Base-by-base conservation (phyloP, 2,797 vertebrate species). In the Tokudaia tokunoshimensis region DNA sequence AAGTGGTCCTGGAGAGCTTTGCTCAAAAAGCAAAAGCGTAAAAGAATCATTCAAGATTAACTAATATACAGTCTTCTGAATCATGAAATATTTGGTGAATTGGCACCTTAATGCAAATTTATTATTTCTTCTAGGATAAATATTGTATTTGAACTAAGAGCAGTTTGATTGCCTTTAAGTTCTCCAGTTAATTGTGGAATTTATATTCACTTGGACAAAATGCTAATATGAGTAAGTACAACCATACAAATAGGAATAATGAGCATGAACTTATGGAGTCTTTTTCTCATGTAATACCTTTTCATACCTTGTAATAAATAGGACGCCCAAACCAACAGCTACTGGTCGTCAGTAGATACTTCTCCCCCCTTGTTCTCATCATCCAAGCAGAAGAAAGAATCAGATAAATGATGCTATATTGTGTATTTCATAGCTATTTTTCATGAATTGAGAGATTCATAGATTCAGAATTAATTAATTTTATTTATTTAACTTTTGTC, bases 101-200 rank as follows among this genome's bases (percentile, higher is more conserved):
- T 65, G 57, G n/a, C 47, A 93, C 81, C 37, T 93, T 72, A 80
- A 89, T 44, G 20, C 79, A 92, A 89, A 94, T 83, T 47, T 90
- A 47, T 93, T 89, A 86, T 79, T 24, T 37, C 31, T 3, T 70
- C 76, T 65, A 63, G 63, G 17, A 44, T 87, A 94, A 57, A 65
- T 83, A 92, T 75, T 89, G 63, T 1, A 52, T 61, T 79, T 59
- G 37, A 96, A 95, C 55, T 47, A 84, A 93, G 41, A 86, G 76
- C 55, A 83, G 12, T 67, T 86, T 87, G 91, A 89, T 92, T 72
- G 59, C 7, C 50, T 94, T 96, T 50, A 57, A 72, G 44, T 80
- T 93, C 63, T n/a, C 19, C 34, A 79, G 47, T 12, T 61, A 41
- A 37, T 52, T 84, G 50, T 91, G 47, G 83, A 57, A 90, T 88